phyloP scores from a whole-genome alignment of 2,797 vertebrate genomes.

The Hybognathus amarus region DNA sequence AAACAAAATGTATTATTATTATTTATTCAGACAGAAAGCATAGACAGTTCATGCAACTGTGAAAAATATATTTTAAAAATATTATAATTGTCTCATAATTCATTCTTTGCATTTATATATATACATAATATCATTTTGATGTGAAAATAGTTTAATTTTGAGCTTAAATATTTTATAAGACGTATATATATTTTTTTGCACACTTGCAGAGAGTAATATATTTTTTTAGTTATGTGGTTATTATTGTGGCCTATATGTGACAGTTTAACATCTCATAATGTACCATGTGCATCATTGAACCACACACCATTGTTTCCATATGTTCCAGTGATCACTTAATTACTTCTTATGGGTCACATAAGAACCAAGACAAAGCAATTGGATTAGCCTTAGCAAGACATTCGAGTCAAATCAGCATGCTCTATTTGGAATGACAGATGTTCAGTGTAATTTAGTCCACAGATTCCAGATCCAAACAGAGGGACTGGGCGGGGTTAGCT shows the following conservation, averaged over 20 bases:
- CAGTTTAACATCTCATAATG: neutral
- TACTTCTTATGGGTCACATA: constrained; percentile 32
- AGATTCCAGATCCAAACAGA: constrained; percentile 37
- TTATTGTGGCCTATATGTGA: neutral
- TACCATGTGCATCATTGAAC: no score
- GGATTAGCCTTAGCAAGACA: constrained; percentile 43
- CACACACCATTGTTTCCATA: neutral
- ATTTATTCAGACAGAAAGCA: no score
- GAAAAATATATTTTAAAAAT: neutral
- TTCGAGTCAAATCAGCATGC: constrained; percentile 35
- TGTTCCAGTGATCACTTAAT: constrained; percentile 20
- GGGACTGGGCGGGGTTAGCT: constrained; percentile 15
- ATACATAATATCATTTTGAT: neutral
- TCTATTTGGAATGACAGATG: constrained; percentile 57
- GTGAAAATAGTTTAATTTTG: neutral
- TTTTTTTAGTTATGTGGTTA: neutral
- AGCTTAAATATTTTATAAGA: neutral
- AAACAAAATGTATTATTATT: no score
- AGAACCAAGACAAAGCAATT: constrained; percentile 40
- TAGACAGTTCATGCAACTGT: neutral
- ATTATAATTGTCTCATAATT: neutral
- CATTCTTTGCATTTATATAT: neutral
- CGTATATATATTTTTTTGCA: neutral
- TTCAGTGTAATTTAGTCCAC: constrained; percentile 41
- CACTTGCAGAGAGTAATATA: neutral